Conservation (phyloP, 2,888 invertebrate genomes). For the Liposcelis brunnea region DNA sequence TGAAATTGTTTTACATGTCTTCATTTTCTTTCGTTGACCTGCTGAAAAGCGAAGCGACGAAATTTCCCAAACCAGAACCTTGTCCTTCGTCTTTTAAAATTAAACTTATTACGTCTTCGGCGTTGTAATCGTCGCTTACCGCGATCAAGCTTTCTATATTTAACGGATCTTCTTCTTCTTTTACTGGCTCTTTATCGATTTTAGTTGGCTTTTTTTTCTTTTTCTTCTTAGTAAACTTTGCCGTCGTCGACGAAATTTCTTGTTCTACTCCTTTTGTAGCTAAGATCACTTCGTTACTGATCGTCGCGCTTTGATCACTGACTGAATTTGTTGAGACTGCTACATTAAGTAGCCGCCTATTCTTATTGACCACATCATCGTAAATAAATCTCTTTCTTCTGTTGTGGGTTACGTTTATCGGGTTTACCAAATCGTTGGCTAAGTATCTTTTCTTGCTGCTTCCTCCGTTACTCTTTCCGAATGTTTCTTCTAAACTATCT, state of each 20-base stretch:
- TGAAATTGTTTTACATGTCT: not conserved
- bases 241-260: constrained; percentile 22
- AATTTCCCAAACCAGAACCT: constrained; percentile 28
- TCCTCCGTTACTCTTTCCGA: not conserved
- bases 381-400: not conserved
- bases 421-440: not conserved
- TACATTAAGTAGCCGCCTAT: too few relatives aligned
- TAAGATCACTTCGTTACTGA: too few relatives aligned
- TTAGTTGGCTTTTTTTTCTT: constrained; percentile 12
- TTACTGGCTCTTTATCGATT: constrained; percentile 15
- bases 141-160: constrained; percentile 30
- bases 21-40: not conserved
- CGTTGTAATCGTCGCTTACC: constrained; percentile 27
- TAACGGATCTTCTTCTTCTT: constrained; percentile 24
- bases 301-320: too few relatives aligned
- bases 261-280: too few relatives aligned
- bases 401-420: not conserved
- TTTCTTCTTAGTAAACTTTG: constrained; percentile 16
- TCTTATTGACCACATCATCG: too few relatives aligned
- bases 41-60: not conserved
- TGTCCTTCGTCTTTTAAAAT: constrained; percentile 24
- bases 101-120: constrained; percentile 23
- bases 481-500: not conserved
- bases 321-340: too few relatives aligned
- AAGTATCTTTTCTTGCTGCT: constrained; percentile 1